Evolutionary conservation across 2,113 vertebrate species (phyloP).

Genomic region (Aplodontia rufa): DNA sequence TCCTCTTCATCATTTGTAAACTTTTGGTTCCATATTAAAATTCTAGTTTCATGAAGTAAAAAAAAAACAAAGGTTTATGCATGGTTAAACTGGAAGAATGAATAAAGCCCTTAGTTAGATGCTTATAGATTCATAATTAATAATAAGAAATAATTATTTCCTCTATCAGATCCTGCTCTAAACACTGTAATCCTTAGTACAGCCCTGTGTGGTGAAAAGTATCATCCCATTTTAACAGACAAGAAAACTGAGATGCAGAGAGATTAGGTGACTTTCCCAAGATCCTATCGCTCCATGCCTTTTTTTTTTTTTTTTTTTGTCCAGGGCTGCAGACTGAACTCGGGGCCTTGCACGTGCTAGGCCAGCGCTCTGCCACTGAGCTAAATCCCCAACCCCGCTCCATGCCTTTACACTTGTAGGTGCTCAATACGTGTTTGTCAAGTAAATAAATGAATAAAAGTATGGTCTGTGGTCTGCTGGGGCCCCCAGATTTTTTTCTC

Average conservation of each 20-base stretch:
- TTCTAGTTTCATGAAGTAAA: background rate
- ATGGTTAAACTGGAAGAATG: conserved; percentile 4
- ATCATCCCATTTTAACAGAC: conserved; percentile 5
- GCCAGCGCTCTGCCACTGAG: too few relatives aligned
- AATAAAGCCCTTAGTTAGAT: background rate
- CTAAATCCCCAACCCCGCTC: too few relatives aligned
- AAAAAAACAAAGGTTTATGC: too few relatives aligned
- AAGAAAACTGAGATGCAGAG: conserved; percentile 33
- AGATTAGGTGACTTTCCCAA: background rate
- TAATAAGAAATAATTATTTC: background rate
- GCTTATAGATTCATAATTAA: background rate
- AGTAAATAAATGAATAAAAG: conserved; percentile 35
- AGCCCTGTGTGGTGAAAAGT: conserved; percentile 6
- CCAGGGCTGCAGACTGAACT: too few relatives aligned
- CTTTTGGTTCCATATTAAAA: background rate
- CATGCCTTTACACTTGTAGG: background rate
- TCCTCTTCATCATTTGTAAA: background rate
- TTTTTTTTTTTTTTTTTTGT: too few relatives aligned
- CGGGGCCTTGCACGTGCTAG: too few relatives aligned
- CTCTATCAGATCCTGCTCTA: conserved; percentile 4
- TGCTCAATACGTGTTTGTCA: conserved; percentile 35
- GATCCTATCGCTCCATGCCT: background rate
- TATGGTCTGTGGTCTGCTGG: background rate
- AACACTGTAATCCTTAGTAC: background rate
- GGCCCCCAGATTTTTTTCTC: conserved; percentile 16